phyloP scores from a whole-genome alignment of 2,888 invertebrate species.

The Drosophila mayaguana region DNA sequence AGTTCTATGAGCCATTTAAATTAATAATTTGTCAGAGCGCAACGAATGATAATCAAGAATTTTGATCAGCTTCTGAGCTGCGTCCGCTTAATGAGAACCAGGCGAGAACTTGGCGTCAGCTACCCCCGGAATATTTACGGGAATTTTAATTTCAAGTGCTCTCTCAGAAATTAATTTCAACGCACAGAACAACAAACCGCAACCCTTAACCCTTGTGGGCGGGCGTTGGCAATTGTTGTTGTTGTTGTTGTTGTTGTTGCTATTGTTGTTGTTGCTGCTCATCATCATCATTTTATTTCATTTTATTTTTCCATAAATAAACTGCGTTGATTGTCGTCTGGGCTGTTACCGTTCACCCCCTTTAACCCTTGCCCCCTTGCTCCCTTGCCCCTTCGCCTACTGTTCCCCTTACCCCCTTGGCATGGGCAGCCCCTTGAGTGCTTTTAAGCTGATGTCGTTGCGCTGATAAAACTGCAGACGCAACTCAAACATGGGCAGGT shows the following conservation, averaged over 20 bases:
- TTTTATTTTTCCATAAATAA: slow-evolving; percentile 82
- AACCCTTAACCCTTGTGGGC: slow-evolving; percentile 69
- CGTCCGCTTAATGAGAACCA: slow-evolving; percentile 56
- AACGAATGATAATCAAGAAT: slow-evolving; percentile 57
- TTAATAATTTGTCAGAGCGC: slow-evolving; percentile 79
- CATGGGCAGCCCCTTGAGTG: slow-evolving; percentile 71
- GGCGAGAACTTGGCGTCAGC: slow-evolving; percentile 54
- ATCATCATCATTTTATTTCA: slow-evolving; percentile 81
- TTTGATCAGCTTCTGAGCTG: slow-evolving; percentile 66
- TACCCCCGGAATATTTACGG: slow-evolving; percentile 1
- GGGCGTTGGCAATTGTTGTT: slow-evolving; percentile 48
- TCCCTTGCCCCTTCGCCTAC: too few relatives aligned
- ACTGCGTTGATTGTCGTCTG: slow-evolving; percentile 79
- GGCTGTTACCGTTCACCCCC: slow-evolving; percentile 14
- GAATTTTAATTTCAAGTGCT: slow-evolving; percentile 82
- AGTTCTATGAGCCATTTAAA: slow-evolving; percentile 77
- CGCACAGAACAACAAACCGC: slow-evolving; percentile 54
- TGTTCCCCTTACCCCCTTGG: slow-evolving; percentile 1
- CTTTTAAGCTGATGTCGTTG: slow-evolving; percentile 78
- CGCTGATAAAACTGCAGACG: slow-evolving; percentile 78
- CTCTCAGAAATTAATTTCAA: slow-evolving; percentile 82
- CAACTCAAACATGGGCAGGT: slow-evolving; percentile 66
- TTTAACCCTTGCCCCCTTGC: slow-evolving; percentile 61
- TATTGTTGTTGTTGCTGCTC: slow-evolving; percentile 42
- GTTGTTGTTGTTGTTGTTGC: slow-evolving; percentile 42